Conservation (phyloP, 2,797 vertebrate genomes). For the Benthosema pterotum region DNA sequence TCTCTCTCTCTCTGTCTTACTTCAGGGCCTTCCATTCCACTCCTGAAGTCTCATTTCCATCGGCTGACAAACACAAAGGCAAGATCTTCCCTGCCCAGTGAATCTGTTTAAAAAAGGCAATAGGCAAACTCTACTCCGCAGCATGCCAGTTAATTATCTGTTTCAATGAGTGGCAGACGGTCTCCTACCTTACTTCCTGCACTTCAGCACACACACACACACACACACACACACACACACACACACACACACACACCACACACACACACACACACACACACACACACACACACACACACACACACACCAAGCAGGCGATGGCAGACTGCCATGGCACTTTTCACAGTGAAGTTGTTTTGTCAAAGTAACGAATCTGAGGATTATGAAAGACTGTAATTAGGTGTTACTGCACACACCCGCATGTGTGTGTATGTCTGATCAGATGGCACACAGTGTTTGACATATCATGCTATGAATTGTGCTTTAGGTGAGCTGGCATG, state of each 20-base stretch:
- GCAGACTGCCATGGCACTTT: constrained; percentile 63
- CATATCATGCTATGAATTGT: constrained; percentile 76
- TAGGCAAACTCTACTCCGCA: constrained; percentile 55
- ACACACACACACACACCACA: constrained; percentile 2
- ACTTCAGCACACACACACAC: constrained; percentile 23
- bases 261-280: constrained; percentile 3
- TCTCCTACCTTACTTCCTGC: constrained; percentile 8
- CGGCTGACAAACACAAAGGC: constrained; percentile 66
- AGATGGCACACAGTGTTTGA: constrained; percentile 43
- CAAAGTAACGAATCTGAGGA: constrained; percentile 72
- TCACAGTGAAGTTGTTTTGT: constrained; percentile 76
- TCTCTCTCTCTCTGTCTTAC: background rate
- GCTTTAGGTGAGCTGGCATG: constrained; percentile 76
- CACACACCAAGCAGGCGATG: constrained; percentile 33
- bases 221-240: background rate
- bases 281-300: no score
- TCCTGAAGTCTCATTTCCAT: constrained; percentile 74
- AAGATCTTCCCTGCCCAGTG: constrained; percentile 47
- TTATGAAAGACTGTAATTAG: constrained; percentile 81
- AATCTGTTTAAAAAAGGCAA: constrained; percentile 63
- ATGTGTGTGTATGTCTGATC: constrained; percentile 51
- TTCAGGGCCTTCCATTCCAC: constrained; percentile 35
- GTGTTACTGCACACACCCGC: constrained; percentile 39
- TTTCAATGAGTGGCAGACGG: constrained; percentile 65
- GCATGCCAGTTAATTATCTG: constrained; percentile 76